Evolutionary conservation across 2,797 vertebrate genomes (phyloP), one percentile per base, ranked within the genome.

Genomic region (Chaenodraco wilsoni): DNA sequence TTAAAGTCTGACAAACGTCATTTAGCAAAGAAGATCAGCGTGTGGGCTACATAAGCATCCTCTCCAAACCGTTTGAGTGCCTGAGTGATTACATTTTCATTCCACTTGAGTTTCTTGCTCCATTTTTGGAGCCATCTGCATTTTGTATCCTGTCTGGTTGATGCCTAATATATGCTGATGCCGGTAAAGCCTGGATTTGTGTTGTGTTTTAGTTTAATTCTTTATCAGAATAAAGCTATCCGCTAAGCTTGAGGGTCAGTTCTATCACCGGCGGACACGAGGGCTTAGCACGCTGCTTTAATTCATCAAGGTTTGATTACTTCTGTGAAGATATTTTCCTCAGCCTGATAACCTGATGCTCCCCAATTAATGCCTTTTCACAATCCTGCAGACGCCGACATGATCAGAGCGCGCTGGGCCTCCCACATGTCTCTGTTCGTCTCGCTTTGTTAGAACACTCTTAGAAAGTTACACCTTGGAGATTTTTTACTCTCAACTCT

Each of bases 221-320:
- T 76, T 91, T 92, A 92, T 92, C 89, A 81, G 45, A 54, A 73
- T 69, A 69, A 84, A 88, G 85, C 84, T 83, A 91, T 90, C 86
- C 45, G 84, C 80, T 89, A 65, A 87, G 85, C 87, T 83, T 69
- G 60, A 79, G 88, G 91, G 88, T 91, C 88, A 88, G 70, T 88
- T 92, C 89, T 92, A 88, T 91, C 88, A 87, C 85, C 69, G 84
- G 72, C 0, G 78, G 92, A 93, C 93, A 91, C 63, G 73, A 84
- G 92, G 93, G 94, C 94, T 95, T 95, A 95, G 86, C 81, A 72
- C 88, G 41, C 91, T 89, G 84, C 92, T 95, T 93, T 93, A 91
- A 94, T 93, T 95, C 92, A 95, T 94, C 94, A 93, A 92, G 92
- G 92, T 92, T 94, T 95, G 94, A 96, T 96, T 96, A 95, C 93